Conservation (phyloP, 2,113 vertebrate species). For the Nycticryphes semicollaris region DNA sequence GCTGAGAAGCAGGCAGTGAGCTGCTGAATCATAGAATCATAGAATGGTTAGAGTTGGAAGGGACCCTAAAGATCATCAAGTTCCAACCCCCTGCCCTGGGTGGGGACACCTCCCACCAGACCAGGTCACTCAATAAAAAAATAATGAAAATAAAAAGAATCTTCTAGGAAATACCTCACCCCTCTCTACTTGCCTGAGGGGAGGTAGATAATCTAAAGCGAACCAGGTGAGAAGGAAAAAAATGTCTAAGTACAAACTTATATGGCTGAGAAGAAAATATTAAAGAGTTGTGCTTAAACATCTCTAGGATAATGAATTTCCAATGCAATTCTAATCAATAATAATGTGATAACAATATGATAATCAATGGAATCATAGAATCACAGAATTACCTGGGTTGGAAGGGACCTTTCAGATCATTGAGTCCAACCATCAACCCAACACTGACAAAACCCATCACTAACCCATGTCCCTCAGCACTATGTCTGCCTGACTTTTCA, state of each 20-base stretch:
- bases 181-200: background rate
- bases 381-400: too few species aligned
- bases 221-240: background rate
- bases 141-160: background rate
- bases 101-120: too few species aligned
- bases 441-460: too few species aligned
- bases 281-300: background rate
- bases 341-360: too few species aligned
- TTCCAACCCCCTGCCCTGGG: too few species aligned
- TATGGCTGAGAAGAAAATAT: background rate
- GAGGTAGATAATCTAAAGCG: background rate
- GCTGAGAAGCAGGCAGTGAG: background rate
- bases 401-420: too few species aligned
- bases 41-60: too few species aligned
- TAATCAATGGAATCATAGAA: background rate
- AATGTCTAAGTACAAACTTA: background rate
- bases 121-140: background rate
- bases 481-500: too few species aligned
- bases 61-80: too few species aligned
- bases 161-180: background rate
- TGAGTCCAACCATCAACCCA: too few species aligned
- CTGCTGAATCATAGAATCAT: background rate
- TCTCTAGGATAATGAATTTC: background rate
- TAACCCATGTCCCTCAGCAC: too few species aligned
- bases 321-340: background rate